Conservation (phyloP, 2,797 vertebrate genomes). For the Halcyon smyrnensis region DNA sequence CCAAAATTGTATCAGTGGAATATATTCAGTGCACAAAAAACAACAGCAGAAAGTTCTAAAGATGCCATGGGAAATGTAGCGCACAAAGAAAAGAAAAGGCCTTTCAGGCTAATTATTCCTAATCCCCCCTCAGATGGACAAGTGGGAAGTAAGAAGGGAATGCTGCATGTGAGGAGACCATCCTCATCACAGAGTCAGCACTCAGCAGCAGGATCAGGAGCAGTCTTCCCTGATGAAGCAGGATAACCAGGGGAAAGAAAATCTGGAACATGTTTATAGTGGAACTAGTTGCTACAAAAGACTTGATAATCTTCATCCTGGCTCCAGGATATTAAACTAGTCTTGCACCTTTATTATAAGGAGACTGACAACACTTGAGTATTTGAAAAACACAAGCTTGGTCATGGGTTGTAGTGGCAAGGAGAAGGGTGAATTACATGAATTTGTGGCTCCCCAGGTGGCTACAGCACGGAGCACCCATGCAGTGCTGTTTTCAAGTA, state of each 20-base stretch:
- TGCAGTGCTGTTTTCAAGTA: not conserved
- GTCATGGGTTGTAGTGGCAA: not conserved
- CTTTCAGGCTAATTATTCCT: not conserved
- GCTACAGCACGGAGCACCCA: fast-evolving
- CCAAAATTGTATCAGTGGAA: not conserved
- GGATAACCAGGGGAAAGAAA: not conserved
- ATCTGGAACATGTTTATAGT: not conserved
- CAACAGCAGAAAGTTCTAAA: not conserved
- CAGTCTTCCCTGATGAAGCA: not conserved
- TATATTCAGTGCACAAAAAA: not conserved
- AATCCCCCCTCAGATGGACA: not conserved
- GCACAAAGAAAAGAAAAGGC: not conserved
- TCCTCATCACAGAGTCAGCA: not conserved
- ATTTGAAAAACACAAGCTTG: not conserved
- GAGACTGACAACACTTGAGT: not conserved
- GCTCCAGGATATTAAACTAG: not conserved
- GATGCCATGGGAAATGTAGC: fast-evolving
- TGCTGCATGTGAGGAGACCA: not conserved
- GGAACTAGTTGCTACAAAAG: not conserved
- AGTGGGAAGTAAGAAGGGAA: not conserved
- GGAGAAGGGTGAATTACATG: not conserved
- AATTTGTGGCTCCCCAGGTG: fast-evolving
- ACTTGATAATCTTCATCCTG: not conserved
- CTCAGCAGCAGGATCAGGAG: not conserved
- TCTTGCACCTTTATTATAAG: not conserved